These are phyloP conservation scores for Ooceraea biroi DNA, from an alignment of 1,140 invertebrate genomes.

Conservation along the genomic window DNA sequence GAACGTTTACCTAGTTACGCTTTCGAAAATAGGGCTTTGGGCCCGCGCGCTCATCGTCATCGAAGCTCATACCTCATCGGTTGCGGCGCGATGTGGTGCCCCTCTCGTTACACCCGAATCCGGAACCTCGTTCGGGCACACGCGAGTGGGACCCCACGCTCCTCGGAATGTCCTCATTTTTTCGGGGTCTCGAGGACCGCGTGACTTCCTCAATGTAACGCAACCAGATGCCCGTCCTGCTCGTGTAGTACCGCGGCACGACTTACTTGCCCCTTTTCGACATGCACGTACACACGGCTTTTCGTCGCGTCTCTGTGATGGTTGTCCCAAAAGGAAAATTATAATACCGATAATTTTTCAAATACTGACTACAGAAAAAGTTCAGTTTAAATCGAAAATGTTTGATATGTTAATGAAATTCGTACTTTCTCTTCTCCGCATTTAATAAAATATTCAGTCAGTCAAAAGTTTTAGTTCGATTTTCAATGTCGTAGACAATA, in stretches of 20 bases:
- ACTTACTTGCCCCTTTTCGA: slow-evolving; percentile 62
- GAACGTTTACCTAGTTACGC: slow-evolving; percentile 68
- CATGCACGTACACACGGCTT: slow-evolving; percentile 65
- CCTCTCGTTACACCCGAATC: slow-evolving; percentile 52
- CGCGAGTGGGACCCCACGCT: slow-evolving; percentile 34
- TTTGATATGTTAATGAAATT: no score
- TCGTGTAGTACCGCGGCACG: slow-evolving; percentile 47
- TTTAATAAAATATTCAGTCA: no score
- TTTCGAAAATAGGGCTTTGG: slow-evolving; percentile 55
- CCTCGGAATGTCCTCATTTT: slow-evolving; percentile 80
- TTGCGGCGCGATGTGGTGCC: neutral
- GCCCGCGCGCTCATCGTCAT: neutral
- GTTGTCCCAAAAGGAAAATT: neutral
- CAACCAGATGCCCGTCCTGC: slow-evolving; percentile 33
- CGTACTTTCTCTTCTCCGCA: no score
- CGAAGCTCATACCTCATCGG: slow-evolving; percentile 37
- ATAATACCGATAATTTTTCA: neutral
- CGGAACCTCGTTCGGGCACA: slow-evolving; percentile 64
- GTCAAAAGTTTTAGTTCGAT: no score
- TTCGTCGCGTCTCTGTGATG: neutral
- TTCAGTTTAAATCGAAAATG: no score
- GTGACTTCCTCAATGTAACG: slow-evolving; percentile 77
- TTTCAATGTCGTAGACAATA: no score
- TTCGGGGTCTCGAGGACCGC: slow-evolving; percentile 75
- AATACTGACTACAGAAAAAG: no score